phyloP scores from a whole-genome alignment of 2,888 invertebrate genomes.

The Ophonus ardosiacus region DNA sequence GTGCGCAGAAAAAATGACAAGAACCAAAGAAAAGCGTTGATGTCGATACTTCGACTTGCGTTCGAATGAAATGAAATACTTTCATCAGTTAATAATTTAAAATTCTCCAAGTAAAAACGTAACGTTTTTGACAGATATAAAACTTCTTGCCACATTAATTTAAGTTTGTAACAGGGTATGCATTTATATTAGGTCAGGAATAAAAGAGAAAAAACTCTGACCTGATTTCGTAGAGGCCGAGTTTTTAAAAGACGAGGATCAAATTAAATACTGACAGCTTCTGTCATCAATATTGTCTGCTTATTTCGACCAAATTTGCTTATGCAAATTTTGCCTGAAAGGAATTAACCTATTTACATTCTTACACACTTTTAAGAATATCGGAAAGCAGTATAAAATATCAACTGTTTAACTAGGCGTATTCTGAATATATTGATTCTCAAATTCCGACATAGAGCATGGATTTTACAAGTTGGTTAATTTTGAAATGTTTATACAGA shows the following conservation, averaged over 20 bases:
- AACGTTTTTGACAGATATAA: constrained; percentile 52
- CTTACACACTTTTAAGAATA: background rate
- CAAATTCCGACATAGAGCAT: no score
- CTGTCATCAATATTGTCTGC: constrained; percentile 32
- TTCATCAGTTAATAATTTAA: constrained; percentile 58
- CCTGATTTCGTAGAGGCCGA: constrained; percentile 22
- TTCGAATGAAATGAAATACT: constrained; percentile 57
- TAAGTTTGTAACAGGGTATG: constrained; percentile 50
- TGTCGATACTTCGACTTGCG: background rate
- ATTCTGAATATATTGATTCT: no score
- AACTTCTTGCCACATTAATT: constrained; percentile 55
- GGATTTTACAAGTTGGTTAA: no score
- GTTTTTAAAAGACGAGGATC: constrained; percentile 6
- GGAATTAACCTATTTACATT: constrained; percentile 1
- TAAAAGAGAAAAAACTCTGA: constrained; percentile 32
- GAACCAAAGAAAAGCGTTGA: background rate
- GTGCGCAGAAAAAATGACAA: constrained; percentile 55
- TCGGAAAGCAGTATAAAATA: background rate
- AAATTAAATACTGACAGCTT: constrained; percentile 17
- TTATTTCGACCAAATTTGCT: constrained; percentile 5
- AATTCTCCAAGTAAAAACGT: constrained; percentile 42
- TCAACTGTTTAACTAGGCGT: no score
- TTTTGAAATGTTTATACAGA: no score
- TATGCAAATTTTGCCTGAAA: constrained; percentile 16
- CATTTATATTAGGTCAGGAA: constrained; percentile 42